phyloP scores from a whole-genome alignment of 2,888 invertebrate genomes.

The Physocephala rufipes region DNA sequence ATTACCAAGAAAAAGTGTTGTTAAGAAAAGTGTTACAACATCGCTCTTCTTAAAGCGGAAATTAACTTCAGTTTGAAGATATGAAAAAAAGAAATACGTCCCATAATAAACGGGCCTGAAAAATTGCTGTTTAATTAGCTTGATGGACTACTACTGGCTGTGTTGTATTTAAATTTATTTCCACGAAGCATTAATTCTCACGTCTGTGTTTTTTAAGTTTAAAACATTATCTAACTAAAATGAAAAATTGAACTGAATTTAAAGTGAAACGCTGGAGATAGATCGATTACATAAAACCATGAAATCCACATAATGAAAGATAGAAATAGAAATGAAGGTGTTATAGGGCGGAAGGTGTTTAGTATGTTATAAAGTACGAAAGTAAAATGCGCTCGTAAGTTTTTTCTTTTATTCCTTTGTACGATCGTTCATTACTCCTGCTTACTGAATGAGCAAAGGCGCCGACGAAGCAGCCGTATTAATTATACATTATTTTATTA shows the following conservation, averaged over 20 bases:
- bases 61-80: conserved; percentile 15
- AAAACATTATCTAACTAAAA: neutral
- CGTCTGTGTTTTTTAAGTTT: neutral
- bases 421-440: too few species aligned
- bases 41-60: conserved; percentile 17
- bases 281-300: too few species aligned
- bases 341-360: too few species aligned
- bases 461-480: too few species aligned
- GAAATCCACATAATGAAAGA: neutral
- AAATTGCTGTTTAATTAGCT: conserved; percentile 31
- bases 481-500: too few species aligned
- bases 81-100: conserved; percentile 6
- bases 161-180: neutral
- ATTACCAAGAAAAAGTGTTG: conserved; percentile 10
- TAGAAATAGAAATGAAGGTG: neutral
- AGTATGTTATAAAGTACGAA: too few species aligned
- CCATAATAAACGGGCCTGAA: conserved; percentile 9
- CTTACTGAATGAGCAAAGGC: too few species aligned
- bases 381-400: too few species aligned
- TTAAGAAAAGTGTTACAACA: neutral
- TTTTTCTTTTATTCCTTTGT: too few species aligned
- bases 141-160: neutral
- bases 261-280: neutral
- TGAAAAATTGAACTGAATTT: conserved; percentile 1
- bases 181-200: neutral